Evolutionary conservation across 2,888 invertebrate genomes (phyloP), one percentile per base, ranked within the genome.

Genomic region (Lasius platythorax): DNA sequence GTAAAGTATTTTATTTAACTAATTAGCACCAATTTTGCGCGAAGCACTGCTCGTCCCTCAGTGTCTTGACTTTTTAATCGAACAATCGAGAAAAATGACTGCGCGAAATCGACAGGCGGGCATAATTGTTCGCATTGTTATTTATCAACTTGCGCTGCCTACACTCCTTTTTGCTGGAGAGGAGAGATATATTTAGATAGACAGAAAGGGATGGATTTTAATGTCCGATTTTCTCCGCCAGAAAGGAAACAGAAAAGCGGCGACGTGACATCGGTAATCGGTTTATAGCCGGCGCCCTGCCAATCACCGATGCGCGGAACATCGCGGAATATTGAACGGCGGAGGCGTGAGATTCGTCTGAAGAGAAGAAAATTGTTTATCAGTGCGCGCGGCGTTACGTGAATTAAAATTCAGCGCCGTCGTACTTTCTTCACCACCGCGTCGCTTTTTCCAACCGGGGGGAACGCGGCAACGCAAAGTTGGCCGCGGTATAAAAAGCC

Each of bases 391-490:
- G 83, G 79, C 61, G 46, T 46, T 85, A 84, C 86, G 85, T 68
- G 90, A 91, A 92, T 92, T 92, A 92, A 92, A 92, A 92, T 93
- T 93, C 91, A 91, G 89, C 85, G 86, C 89, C 86, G 87, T 87
- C 86, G 70, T 58, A 76, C 87, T 75, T 76, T 23, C 33, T 79
- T 79, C 8, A 58, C 76, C 86, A 76, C 64, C 56, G 63, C 28
- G 85, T 87, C 73, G 78, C 63, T 66, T 53, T 23, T 37, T n/a
- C 12, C 15, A 67, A 37, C 11, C n/a, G 66, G 64, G 33, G 86
- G 73, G 73, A 53, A 30, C 23, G 23, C 23, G 15, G 37, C 37
- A 83, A 87, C 84, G 86, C 15, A 40, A 58, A 73, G 76, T 53
- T 8, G 81, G 64, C 67, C 40, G 68, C 68, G 8, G 84, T 90